Evolutionary conservation across 2,888 invertebrate genomes (phyloP).

Genomic region (Epinotia brunnichana): DNA sequence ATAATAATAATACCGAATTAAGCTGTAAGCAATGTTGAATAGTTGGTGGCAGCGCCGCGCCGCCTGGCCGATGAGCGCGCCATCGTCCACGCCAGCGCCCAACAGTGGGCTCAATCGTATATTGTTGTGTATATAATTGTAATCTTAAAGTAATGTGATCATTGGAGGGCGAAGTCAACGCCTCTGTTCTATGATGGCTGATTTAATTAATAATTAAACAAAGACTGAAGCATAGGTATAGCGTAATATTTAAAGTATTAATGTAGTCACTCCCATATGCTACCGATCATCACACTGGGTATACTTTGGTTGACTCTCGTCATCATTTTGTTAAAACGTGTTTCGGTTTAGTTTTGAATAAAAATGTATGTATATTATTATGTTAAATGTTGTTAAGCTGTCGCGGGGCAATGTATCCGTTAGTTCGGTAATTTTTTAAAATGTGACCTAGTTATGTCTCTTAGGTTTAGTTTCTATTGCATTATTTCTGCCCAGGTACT

Average conservation of each 20-base stretch:
- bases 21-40: constrained; percentile 47
- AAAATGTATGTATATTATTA: constrained; percentile 43
- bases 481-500: constrained; percentile 36
- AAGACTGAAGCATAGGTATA: constrained; percentile 83
- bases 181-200: constrained; percentile 71
- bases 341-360: constrained; percentile 45
- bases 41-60: constrained; percentile 45
- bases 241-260: constrained; percentile 78
- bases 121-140: constrained; percentile 60
- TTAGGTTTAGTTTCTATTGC: constrained; percentile 40
- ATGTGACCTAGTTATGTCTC: constrained; percentile 35
- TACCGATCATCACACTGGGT: constrained; percentile 67
- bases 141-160: constrained; percentile 58
- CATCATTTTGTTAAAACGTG: constrained; percentile 46
- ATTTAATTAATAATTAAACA: constrained; percentile 78
- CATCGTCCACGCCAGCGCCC: not conserved
- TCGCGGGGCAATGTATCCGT: constrained; percentile 37
- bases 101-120: constrained; percentile 13
- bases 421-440: constrained; percentile 37
- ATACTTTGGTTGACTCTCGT: constrained; percentile 61
- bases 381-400: constrained; percentile 45
- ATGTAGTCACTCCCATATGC: constrained; percentile 64
- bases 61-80: constrained; percentile 28
- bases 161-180: constrained; percentile 63
- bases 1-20: constrained; percentile 51